Evolutionary conservation across 1,140 invertebrate species (phyloP), one percentile per base, ranked within the genome.

Genomic region (Goniozus legneri): DNA sequence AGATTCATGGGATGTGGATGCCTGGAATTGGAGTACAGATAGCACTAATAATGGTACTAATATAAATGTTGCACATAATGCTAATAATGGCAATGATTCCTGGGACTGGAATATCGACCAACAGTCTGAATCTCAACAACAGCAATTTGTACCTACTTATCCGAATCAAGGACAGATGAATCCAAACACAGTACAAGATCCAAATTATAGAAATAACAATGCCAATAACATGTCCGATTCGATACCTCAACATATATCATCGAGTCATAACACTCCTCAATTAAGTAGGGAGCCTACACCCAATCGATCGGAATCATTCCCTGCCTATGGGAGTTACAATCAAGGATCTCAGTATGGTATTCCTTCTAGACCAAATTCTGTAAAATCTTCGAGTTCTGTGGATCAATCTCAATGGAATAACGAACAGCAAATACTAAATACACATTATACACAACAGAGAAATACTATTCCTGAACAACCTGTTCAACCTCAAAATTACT

Each of bases 21-120:
- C 71, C 2, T 73, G 73, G 71, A 62, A 69, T 12, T 69, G 67
- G 69, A 60, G 61, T 4, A 50, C 58, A 8, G 68, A 67, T 15
- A 53, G 60, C 24, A 27, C 24, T 10, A 27, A 27, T 27, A 27
- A 27, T 27, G 24, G 24, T 10, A 6, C 24, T 24, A 21, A 42
- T 27, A 27, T 10, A 27, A 10, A 4, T 27, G 24, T 10, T 6
- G 24, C 4, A 6, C 4, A 10, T 27, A 27, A 10, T 10, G 10
- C 4, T 10, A 67, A 68, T 31, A 69, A 69, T 53, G 65, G 62
- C 6, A 75, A 73, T 44, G 69, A 76, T 51, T 67, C 69, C 1
- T 76, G 73, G 71, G 66, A 76, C 36, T 76, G 71, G 71, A 74
- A 65, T 46, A 47, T 73, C 21, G 73, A 76, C 36, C 69, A 69